A percentile compares a stretch with the other conserved stretches of the same genome.
Evolutionary conservation across 2,797 vertebrate species (phyloP).

Genomic region (Etheostoma nigrum): DNA sequence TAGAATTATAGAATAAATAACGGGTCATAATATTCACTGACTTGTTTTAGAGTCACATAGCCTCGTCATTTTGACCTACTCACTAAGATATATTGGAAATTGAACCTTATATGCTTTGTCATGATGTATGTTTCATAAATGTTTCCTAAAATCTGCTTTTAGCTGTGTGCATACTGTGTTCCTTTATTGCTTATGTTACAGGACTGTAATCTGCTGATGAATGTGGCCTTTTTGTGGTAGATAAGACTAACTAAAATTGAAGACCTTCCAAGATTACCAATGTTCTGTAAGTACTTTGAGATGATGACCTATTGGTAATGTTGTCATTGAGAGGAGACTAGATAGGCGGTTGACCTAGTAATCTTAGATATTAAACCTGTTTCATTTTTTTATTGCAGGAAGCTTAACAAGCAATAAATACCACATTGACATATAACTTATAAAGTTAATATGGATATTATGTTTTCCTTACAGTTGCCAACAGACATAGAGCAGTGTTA

Average conservation of each 20-base stretch:
- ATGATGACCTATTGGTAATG: background rate
- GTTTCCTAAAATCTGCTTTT: background rate
- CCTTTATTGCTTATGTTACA: conserved; percentile 8
- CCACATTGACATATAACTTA: background rate
- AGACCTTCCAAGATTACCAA: background rate
- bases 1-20: conserved; percentile 4
- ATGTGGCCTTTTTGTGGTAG: background rate
- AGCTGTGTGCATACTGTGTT: background rate
- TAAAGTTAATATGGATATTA: background rate
- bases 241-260: conserved; percentile 26
- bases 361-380: background rate
- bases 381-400: background rate
- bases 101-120: background rate
- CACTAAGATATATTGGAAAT: background rate
- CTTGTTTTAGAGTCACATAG: conserved; percentile 48
- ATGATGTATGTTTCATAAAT: conserved; percentile 10
- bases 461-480: background rate
- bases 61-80: background rate
- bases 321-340: background rate
- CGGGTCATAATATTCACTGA: background rate
- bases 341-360: background rate
- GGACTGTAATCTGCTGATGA: conserved; percentile 19
- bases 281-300: conserved; percentile 15
- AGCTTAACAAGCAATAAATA: background rate
- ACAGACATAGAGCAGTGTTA: background rate